A percentile compares a stretch with the other conserved stretches of the same genome.
Evolutionary conservation across 2,113 vertebrate genomes (phyloP).

Genomic region (Paramormyrops kingsleyae): DNA sequence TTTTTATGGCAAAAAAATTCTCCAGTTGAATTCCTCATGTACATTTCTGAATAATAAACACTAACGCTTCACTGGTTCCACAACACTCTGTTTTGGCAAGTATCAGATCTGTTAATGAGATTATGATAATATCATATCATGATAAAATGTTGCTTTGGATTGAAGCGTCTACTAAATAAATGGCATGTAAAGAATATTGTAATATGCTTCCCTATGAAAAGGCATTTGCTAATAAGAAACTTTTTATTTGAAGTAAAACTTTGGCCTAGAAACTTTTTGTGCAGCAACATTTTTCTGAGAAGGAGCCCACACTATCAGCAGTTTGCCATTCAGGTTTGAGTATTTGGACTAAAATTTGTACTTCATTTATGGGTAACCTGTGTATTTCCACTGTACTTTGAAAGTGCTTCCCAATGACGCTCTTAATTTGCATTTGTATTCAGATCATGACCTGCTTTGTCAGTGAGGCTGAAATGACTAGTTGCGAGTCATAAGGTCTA

Average conservation of each 20-base stretch:
- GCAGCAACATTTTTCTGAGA: neutral
- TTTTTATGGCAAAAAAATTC: neutral
- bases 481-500: no score
- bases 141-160: neutral
- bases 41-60: neutral
- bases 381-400: neutral
- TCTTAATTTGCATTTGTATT: no score
- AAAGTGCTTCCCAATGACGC: neutral
- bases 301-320: neutral
- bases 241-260: neutral
- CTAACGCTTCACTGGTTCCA: neutral
- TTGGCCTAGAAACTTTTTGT: neutral
- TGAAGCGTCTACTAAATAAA: neutral
- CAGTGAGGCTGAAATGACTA: no score
- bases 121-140: neutral
- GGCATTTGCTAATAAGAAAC: neutral
- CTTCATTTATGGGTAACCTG: neutral
- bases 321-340: neutral
- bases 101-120: neutral
- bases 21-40: neutral
- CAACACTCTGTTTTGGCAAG: neutral
- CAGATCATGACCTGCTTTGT: no score
- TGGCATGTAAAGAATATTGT: neutral
- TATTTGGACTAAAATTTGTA: neutral
- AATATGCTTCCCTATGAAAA: neutral